A percentile compares a stretch with the other conserved stretches of the same genome.
Conservation (phyloP, 35 echinoderm and acorn worm genomes). For the Diadema setosum region DNA sequence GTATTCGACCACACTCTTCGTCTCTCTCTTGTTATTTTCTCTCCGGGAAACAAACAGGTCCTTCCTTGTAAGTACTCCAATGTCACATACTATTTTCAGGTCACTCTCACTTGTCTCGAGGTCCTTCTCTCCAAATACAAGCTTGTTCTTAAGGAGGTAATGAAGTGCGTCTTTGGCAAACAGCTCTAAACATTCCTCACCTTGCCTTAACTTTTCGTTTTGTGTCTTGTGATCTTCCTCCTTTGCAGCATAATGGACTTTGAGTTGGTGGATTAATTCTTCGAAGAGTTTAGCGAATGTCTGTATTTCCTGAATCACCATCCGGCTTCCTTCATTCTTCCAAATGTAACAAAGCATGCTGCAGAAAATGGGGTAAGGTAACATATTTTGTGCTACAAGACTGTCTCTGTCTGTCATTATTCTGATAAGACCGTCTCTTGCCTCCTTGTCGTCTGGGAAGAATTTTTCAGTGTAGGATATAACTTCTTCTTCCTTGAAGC, state of each 20-base stretch:
- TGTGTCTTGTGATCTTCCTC: neutral
- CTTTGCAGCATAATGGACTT: neutral
- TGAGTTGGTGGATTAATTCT: neutral
- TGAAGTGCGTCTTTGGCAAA: neutral
- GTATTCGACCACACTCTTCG: neutral
- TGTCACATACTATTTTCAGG: neutral
- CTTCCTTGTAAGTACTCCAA: too few species aligned
- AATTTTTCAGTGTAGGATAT: neutral
- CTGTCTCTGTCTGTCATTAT: neutral
- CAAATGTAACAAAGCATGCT: neutral
- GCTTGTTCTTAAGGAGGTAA: neutral
- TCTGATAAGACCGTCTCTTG: neutral
- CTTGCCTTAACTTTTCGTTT: neutral
- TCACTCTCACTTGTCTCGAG: neutral
- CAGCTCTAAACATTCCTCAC: neutral
- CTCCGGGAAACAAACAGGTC: neutral
- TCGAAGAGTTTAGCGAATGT: neutral
- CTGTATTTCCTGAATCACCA: neutral
- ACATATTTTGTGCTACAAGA: neutral
- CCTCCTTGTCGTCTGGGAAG: neutral
- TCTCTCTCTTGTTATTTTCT: neutral
- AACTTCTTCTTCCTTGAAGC: neutral
- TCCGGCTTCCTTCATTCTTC: neutral
- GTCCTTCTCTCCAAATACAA: neutral
- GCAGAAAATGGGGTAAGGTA: neutral